Evolutionary conservation across 2,888 invertebrate species (phyloP), one percentile per base, ranked within the genome.

Genomic region (Escarpia spicata): DNA sequence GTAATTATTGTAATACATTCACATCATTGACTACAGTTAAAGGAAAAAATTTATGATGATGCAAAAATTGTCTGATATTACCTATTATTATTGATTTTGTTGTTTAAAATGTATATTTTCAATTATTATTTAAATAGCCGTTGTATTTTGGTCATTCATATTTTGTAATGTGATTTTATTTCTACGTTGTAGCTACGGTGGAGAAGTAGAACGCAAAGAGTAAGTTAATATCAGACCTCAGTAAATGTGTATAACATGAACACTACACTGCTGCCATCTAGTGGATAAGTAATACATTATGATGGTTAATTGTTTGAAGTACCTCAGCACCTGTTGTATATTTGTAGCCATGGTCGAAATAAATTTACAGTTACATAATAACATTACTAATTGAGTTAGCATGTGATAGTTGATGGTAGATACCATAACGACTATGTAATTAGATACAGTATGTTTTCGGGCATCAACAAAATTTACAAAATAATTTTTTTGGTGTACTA

Each of bases 1-100:
- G 19, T 44, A 91, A 44, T n/a, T 19, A 91, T 91, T 91, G 91
- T 37, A 91, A 91, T 44, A 91, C 37, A 91, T 91, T 91, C 1
- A 31, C 12, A n/a, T n/a, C 4, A 43, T 37, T 31, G 15, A 31
- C 37, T 43, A 15, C 12, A 91, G 2, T 43, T 19, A 31, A 31
- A 15, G 2, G 37, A 60, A 75, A 3, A 26, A 75, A 26, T 75
- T 52, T 15, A 52, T 52, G 52, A 52, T 9, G 10, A 8, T 15
- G 15, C 52, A 19, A 75, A 75, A 75, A 75, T 75, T 26, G 3
- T 2, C 19, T 75, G 75, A 75, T 75, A 26, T 75, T 26, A 75
- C 75, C 4, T 75, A n/a, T n/a, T 75, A 26, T n/a, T 75, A 60
- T 75, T 75, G 19, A 4, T n/a, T 26, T 75, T 75, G 15, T 91